These are phyloP conservation scores for Morpho achilles DNA, from an alignment of 2,888 invertebrate genomes.

Conservation along the genomic window DNA sequence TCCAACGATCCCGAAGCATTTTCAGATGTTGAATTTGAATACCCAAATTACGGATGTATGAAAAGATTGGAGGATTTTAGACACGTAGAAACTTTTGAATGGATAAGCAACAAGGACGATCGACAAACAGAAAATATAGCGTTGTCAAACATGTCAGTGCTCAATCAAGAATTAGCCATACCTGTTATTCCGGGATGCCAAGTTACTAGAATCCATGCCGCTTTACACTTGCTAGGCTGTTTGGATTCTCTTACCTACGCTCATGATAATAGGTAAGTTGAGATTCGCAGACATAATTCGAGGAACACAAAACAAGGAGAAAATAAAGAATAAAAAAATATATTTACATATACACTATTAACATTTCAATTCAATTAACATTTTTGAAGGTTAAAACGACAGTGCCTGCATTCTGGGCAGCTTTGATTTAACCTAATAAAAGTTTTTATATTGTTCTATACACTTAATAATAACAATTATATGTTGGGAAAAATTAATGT, in stretches of 20 bases:
- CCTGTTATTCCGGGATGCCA: constrained; percentile 84
- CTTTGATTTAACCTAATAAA: too few relatives aligned
- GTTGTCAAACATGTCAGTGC: constrained; percentile 78
- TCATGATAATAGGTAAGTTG: constrained; percentile 82
- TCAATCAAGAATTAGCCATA: constrained; percentile 90
- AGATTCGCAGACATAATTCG: not conserved
- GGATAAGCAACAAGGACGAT: constrained; percentile 47
- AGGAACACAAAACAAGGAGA: too few relatives aligned
- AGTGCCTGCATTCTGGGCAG: too few relatives aligned
- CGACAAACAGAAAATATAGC: constrained; percentile 48
- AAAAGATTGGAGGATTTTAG: constrained; percentile 64
- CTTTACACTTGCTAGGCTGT: constrained; percentile 92
- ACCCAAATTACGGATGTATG: constrained; percentile 64
- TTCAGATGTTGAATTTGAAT: constrained; percentile 49
- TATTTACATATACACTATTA: too few relatives aligned
- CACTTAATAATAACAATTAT: too few relatives aligned
- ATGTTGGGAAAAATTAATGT: too few relatives aligned
- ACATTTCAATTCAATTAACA: too few relatives aligned
- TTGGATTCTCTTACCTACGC: constrained; percentile 92
- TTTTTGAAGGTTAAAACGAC: too few relatives aligned
- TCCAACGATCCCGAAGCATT: constrained; percentile 47
- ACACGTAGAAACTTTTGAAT: constrained; percentile 56
- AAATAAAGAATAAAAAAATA: too few relatives aligned
- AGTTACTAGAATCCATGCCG: constrained; percentile 92
- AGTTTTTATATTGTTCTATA: too few relatives aligned